A percentile compares a stretch with the other conserved stretches of the same genome.
These are phyloP conservation scores for Chirona hameri DNA, from an alignment of 2,888 invertebrate species.

Conservation along the genomic window DNA sequence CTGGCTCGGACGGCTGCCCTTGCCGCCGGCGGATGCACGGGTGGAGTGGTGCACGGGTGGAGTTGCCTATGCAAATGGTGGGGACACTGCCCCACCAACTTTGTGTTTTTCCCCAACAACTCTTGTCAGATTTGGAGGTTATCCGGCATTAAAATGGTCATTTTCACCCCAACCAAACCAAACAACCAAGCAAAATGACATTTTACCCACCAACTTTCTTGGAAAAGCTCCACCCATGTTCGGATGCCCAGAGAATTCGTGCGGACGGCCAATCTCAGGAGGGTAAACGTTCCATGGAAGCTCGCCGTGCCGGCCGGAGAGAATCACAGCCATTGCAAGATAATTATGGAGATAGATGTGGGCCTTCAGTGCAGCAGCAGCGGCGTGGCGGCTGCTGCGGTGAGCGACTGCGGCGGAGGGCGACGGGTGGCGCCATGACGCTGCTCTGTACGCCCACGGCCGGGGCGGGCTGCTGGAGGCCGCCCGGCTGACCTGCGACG, in stretches of 20 bases:
- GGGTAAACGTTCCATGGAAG: background rate
- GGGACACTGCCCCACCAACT: too few relatives aligned
- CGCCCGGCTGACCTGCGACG: background rate
- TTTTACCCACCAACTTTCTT: too few relatives aligned
- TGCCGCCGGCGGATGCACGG: background rate
- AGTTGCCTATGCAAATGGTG: too few relatives aligned
- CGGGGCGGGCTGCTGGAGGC: background rate
- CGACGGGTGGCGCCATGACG: background rate
- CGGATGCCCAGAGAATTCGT: background rate
- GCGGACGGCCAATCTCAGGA: background rate
- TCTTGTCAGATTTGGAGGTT: too few relatives aligned
- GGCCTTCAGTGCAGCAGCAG: background rate
- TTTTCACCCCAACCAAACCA: too few relatives aligned
- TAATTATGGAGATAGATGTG: background rate
- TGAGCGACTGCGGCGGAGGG: background rate
- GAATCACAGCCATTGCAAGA: constrained; percentile 41
- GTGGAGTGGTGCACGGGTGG: too few relatives aligned
- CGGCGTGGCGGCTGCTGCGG: background rate
- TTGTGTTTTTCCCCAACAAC: too few relatives aligned
- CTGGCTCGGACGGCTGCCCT: background rate
- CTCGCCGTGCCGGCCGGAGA: constrained; percentile 51
- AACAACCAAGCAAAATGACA: too few relatives aligned
- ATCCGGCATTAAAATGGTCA: too few relatives aligned
- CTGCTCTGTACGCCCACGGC: background rate
- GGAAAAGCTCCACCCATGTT: too few relatives aligned